These are phyloP conservation scores for Tragelaphus buxtoni DNA, from an alignment of 2,113 vertebrate species.

Conservation along the genomic window DNA sequence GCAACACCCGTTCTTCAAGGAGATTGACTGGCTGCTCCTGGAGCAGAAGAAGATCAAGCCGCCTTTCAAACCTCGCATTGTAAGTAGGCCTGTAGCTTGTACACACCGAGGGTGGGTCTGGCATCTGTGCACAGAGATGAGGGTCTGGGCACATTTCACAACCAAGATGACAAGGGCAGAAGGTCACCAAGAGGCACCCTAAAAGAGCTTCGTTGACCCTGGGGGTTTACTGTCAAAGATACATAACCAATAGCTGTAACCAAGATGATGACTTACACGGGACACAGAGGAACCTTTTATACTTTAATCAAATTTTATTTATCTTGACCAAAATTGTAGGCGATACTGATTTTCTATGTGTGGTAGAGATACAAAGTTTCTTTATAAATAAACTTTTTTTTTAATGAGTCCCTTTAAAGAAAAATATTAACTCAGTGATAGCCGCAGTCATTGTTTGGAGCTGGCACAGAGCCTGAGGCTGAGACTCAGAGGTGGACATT, in stretches of 20 bases:
- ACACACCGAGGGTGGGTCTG: accelerated
- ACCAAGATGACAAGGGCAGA: not conserved
- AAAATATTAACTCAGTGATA: not conserved
- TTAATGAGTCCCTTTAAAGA: not conserved
- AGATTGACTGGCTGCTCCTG: conserved; percentile 97
- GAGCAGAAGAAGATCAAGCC: conserved; percentile 98
- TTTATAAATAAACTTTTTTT: not conserved
- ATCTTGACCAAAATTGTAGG: not conserved
- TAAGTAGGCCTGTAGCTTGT: conserved; percentile 80
- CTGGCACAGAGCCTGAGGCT: not conserved
- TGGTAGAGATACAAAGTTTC: not conserved
- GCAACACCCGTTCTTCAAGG: conserved; percentile 96
- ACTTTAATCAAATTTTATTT: not conserved
- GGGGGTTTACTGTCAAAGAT: too few relatives aligned
- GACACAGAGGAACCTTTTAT: not conserved
- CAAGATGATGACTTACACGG: too few relatives aligned
- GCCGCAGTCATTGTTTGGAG: accelerated
- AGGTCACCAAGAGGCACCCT: not conserved
- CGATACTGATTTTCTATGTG: too few relatives aligned
- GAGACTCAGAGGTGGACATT: not conserved
- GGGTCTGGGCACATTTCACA: not conserved
- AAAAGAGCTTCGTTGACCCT: not conserved
- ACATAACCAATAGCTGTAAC: accelerated
- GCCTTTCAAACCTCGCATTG: conserved; percentile 97
- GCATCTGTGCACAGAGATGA: not conserved